Evolutionary conservation across 2,888 invertebrate species (phyloP).

Genomic region (Prenolepis imparis): DNA sequence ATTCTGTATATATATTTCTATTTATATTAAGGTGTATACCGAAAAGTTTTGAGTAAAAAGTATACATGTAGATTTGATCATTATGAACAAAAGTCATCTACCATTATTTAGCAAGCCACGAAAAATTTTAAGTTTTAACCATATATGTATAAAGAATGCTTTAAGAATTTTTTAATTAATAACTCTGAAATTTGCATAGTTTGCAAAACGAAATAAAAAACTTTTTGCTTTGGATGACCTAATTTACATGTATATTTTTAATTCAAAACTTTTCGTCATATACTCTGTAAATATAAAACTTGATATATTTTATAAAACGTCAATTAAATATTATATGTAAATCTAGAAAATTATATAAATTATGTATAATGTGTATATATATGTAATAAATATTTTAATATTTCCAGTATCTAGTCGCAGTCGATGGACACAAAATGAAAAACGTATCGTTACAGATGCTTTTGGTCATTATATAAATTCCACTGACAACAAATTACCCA

Average conservation of each 20-base stretch:
- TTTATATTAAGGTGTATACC: no score
- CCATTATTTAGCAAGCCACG: neutral
- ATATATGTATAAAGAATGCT: neutral
- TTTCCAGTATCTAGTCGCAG: neutral
- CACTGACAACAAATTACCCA: conserved; percentile 4
- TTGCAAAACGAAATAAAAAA: neutral
- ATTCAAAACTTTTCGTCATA: neutral
- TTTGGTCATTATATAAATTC: neutral
- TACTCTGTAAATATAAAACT: neutral
- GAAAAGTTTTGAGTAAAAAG: no score
- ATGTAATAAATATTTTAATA: conserved; percentile 6
- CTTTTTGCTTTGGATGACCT: neutral
- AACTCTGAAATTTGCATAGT: neutral
- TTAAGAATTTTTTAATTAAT: no score
- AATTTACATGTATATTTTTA: neutral
- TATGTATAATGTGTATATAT: neutral
- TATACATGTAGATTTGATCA: no score
- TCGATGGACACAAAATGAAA: neutral
- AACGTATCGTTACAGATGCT: neutral
- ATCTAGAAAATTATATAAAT: neutral
- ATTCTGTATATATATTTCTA: no score
- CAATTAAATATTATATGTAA: neutral
- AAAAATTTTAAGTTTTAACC: neutral
- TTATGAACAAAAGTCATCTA: neutral
- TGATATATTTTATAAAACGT: neutral